Base-by-base conservation (phyloP, 2,888 invertebrate species). In the Drosophila buzzatii region DNA sequence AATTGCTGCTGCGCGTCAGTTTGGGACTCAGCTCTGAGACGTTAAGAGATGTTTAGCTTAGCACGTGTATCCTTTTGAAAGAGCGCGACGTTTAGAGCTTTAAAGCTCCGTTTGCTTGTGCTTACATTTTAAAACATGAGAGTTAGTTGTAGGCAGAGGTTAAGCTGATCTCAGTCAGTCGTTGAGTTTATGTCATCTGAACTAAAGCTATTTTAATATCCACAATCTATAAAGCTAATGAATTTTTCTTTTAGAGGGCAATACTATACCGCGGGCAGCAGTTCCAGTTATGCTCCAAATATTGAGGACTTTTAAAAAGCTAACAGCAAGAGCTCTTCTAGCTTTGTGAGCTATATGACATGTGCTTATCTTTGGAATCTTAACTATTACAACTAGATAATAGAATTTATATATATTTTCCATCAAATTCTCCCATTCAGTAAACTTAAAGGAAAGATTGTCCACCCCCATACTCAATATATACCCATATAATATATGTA, bases 31-130 rank as follows among this genome's bases (percentile, higher is more conserved):
- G 66, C 76, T 44, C 35, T 44, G 9, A 45, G n/a, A 37, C 27
- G n/a, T 27, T 62, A 77, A 80, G 89, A 76, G 81, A 53, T 5
- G 33, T 44, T 56, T 41, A 4, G 18, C 18, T n/a, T 9, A 57
- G 74, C 86, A 84, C 84, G 78, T 81, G 87, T 73, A 60, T 89
- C 89, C 85, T 84, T 84, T 47, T 5, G 31, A 59, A 71, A 70
- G 70, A 70, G 76, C 41, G 18, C 9, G 39, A 1, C 1, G 8
- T 9, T 18, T 39, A 41, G 66, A 85, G 79, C 74, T 82, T 79
- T 79, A 53, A 81, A 79, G 82, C 82, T 78, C n/a, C 2, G 0
- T 6, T 7, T 12, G 44, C 47, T 49, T 33, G 42, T n/a, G 55
- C 47, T 64, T 56, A 5, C 57, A 27, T 18, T 55, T 31, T 5